Conservation (phyloP, 2,888 invertebrate species). For the Rhagonycha lutea region DNA sequence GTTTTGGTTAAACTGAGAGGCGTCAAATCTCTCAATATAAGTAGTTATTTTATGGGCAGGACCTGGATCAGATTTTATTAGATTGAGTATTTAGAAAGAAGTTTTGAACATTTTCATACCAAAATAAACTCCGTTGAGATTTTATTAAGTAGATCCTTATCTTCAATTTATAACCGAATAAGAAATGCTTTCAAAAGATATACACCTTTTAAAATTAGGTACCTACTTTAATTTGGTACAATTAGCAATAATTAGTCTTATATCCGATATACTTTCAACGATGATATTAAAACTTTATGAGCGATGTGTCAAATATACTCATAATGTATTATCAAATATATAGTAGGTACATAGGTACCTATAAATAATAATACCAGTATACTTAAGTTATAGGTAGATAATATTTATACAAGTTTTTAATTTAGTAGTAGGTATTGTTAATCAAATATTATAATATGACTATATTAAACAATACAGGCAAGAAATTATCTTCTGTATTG, state of each 20-base stretch:
- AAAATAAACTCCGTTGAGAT: conserved; percentile 5
- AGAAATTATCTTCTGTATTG: too few relatives aligned
- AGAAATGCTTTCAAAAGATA: background rate
- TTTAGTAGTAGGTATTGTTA: too few relatives aligned
- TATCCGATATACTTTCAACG: background rate
- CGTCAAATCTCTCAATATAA: conserved; percentile 47
- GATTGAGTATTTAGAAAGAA: conserved; percentile 54
- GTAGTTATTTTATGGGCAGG: conserved; percentile 55
- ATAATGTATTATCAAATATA: too few relatives aligned
- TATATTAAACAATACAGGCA: too few relatives aligned
- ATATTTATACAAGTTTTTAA: too few relatives aligned
- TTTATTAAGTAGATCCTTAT: conserved; percentile 2
- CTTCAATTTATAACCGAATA: background rate
- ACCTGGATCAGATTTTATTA: conserved; percentile 54
- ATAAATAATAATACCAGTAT: too few relatives aligned
- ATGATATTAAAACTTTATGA: background rate
- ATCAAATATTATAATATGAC: too few relatives aligned
- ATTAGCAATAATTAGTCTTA: background rate
- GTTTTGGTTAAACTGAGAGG: conserved; percentile 39
- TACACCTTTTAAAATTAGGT: background rate
- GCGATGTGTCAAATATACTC: background rate
- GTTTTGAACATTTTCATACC: conserved; percentile 44
- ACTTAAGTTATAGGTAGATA: too few relatives aligned
- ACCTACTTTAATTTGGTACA: background rate
- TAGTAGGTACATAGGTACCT: too few relatives aligned